Percentiles rank a stretch among this genome's conserved stretches.
phyloP scores from a whole-genome alignment of 2,797 vertebrate genomes.

The Enteromius treurensis region DNA sequence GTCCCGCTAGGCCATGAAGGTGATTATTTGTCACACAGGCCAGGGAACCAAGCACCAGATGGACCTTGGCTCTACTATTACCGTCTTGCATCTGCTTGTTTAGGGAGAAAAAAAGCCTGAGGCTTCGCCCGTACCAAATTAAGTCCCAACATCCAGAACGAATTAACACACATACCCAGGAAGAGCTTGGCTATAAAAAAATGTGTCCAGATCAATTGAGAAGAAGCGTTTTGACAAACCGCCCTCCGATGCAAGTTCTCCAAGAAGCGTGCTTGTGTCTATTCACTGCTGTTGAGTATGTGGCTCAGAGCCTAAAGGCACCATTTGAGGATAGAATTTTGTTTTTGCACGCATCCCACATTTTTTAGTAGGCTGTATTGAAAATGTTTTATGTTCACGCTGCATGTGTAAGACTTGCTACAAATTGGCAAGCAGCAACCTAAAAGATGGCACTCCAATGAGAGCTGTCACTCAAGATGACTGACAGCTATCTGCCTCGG shows the following conservation, averaged over 20 bases:
- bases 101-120: conserved; percentile 2
- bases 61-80: conserved; percentile 28
- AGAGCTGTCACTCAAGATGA: conserved; percentile 58
- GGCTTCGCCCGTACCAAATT: conserved; percentile 20
- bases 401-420: conserved; percentile 52
- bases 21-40: conserved; percentile 37
- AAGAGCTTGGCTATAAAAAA: conserved; percentile 39
- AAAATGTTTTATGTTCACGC: conserved; percentile 46
- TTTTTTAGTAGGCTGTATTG: conserved; percentile 37
- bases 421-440: conserved; percentile 52
- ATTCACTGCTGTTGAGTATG: conserved; percentile 37
- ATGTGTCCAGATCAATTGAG: conserved; percentile 51
- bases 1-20: neutral
- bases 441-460: conserved; percentile 50
- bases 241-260: conserved; percentile 46
- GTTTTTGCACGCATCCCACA: conserved; percentile 32
- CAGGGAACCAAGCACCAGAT: conserved; percentile 33
- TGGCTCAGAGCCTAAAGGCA: conserved; percentile 46
- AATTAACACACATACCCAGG: conserved; percentile 34
- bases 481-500: conserved; percentile 55
- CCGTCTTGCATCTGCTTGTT: conserved; percentile 22
- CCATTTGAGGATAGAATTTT: conserved; percentile 51
- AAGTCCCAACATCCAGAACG: conserved; percentile 28
- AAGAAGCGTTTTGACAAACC: conserved; percentile 45
- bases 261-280: conserved; percentile 24